These are phyloP conservation scores for Scomberomorus guttatus DNA, from an alignment of 2,797 vertebrate species.

Conservation along the genomic window DNA sequence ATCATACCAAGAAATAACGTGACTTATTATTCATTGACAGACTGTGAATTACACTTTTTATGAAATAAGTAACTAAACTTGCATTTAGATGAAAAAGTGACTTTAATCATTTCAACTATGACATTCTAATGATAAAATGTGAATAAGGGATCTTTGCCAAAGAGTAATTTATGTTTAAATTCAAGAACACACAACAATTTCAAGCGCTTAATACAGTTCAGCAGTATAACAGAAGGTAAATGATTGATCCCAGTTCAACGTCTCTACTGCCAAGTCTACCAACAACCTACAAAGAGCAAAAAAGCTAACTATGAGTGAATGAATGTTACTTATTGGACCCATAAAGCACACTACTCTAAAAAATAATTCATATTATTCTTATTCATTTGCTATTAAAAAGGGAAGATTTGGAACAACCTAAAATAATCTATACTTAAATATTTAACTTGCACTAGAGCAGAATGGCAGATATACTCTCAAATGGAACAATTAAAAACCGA, in stretches of 20 bases:
- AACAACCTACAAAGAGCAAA: background rate
- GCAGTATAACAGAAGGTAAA: background rate
- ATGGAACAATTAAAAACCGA: background rate
- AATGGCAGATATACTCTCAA: background rate
- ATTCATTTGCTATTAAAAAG: background rate
- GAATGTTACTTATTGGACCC: background rate
- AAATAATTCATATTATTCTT: background rate
- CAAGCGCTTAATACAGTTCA: background rate
- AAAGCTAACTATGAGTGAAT: background rate
- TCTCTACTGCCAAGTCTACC: background rate
- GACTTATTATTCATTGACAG: background rate
- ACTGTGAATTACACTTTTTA: background rate
- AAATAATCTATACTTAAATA: background rate
- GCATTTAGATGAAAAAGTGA: background rate
- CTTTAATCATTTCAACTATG: background rate
- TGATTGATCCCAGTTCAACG: background rate
- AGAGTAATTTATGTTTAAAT: background rate
- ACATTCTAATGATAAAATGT: background rate
- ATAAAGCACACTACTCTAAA: too few species aligned
- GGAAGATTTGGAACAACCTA: background rate
- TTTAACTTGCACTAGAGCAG: background rate
- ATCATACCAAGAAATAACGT: background rate
- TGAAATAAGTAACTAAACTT: background rate
- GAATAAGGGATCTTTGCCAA: background rate
- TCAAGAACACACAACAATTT: background rate